Conservation (phyloP, 2,113 vertebrate species). For the Gambusia affinis region DNA sequence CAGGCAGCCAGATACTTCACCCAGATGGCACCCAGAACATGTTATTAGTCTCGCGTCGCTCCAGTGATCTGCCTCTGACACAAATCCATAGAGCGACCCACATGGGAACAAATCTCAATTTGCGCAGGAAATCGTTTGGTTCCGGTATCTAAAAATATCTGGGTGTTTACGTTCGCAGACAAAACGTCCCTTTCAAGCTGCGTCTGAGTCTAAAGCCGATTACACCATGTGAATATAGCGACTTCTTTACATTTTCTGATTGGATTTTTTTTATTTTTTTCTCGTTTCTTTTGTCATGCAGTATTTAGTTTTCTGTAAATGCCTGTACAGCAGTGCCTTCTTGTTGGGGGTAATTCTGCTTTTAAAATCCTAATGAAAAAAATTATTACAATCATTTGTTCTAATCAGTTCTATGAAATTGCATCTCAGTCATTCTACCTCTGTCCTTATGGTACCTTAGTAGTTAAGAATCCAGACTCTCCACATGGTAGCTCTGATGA, state of each 20-base stretch:
- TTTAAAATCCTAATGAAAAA: not conserved
- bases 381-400: not conserved
- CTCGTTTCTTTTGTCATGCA: not conserved
- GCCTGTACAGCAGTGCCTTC: not conserved
- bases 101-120: slow-evolving; percentile 31
- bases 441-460: not conserved
- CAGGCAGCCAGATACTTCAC: slow-evolving; percentile 29
- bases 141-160: slow-evolving; percentile 34
- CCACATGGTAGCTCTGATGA: not conserved
- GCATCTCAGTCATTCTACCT: not conserved
- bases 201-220: not conserved
- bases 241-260: not conserved
- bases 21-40: slow-evolving; percentile 35
- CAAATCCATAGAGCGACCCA: slow-evolving; percentile 24
- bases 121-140: slow-evolving; percentile 16
- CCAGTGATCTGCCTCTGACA: slow-evolving; percentile 63
- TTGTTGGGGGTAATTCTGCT: not conserved
- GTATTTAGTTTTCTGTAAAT: not conserved
- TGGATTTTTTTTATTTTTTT: not conserved
- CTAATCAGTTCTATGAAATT: not conserved
- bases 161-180: slow-evolving; percentile 10
- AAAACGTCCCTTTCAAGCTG: not conserved
- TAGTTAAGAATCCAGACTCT: not conserved
- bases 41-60: slow-evolving; percentile 33
- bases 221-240: not conserved